A percentile compares a stretch with the other conserved stretches of the same genome.
Evolutionary conservation across 2,888 invertebrate species (phyloP).

Genomic region (Drosophila melanosoma): DNA sequence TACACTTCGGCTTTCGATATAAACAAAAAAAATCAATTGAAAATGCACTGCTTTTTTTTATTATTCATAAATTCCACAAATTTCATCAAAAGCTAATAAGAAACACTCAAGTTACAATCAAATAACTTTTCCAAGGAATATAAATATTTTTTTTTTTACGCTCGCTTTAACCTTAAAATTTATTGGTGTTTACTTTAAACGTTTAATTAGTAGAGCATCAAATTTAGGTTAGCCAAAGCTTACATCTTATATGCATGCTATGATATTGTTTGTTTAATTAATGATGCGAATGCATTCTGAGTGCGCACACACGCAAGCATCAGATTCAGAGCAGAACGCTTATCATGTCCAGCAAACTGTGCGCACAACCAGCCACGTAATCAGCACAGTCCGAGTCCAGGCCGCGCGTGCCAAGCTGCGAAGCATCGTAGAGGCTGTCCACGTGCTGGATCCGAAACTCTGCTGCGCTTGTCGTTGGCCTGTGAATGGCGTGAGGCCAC

Average conservation of each 20-base stretch:
- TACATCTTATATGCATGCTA: background rate
- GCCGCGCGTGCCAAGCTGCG: slow-evolving; percentile 56
- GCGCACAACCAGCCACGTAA: slow-evolving; percentile 74
- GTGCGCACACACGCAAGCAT: slow-evolving; percentile 18
- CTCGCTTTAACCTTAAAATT: background rate
- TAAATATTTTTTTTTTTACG: background rate
- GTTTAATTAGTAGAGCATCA: background rate
- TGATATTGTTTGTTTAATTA: background rate
- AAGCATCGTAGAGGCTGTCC: slow-evolving; percentile 69
- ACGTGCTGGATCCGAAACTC: slow-evolving; percentile 65
- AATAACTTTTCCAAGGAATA: background rate
- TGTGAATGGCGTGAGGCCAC: slow-evolving; percentile 50
- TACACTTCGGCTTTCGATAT: background rate
- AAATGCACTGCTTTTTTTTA: background rate
- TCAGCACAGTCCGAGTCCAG: slow-evolving; percentile 62
- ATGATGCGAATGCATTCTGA: slow-evolving; percentile 7
- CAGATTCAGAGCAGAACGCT: slow-evolving; percentile 64
- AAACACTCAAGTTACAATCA: background rate
- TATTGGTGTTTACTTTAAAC: background rate
- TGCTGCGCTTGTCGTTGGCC: slow-evolving; percentile 79
- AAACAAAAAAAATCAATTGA: background rate
- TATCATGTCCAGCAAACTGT: slow-evolving; percentile 81
- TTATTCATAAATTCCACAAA: background rate
- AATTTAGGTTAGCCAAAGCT: background rate
- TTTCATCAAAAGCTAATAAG: background rate